phyloP scores from a whole-genome alignment of 1,140 invertebrate species.

The Leptinotarsa texana region DNA sequence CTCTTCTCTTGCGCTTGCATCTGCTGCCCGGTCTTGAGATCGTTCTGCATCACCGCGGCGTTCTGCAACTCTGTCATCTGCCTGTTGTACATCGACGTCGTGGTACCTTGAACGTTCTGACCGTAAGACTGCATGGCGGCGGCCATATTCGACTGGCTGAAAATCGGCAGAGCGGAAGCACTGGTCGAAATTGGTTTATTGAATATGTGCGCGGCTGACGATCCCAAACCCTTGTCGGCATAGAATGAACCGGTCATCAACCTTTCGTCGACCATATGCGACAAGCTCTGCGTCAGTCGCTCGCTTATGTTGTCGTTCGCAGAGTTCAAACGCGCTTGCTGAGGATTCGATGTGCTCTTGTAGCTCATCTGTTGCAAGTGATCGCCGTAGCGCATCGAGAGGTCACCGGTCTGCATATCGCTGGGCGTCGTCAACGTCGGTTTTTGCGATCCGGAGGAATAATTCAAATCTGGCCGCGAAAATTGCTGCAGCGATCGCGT shows the following conservation, averaged over 20 bases:
- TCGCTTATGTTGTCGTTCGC: constrained; percentile 16
- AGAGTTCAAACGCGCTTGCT: constrained; percentile 17
- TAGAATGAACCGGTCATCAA: constrained; percentile 55
- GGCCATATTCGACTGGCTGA: constrained; percentile 48
- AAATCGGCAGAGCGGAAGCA: constrained; percentile 48
- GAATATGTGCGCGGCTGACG: constrained; percentile 57
- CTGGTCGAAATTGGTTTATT: constrained; percentile 58
- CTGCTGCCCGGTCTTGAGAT: constrained; percentile 15
- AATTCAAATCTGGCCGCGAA: constrained; percentile 36
- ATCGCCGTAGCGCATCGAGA: constrained; percentile 33
- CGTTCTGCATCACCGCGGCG: constrained; percentile 19
- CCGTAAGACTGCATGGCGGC: constrained; percentile 38
- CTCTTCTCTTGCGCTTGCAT: constrained; percentile 34
- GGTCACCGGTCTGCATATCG: constrained; percentile 19
- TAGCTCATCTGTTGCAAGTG: constrained; percentile 34
- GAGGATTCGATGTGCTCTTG: constrained; percentile 29
- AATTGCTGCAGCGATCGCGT: constrained; percentile 44
- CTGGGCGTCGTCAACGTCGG: background rate
- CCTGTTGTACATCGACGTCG: constrained; percentile 39
- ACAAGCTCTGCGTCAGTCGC: constrained; percentile 54
- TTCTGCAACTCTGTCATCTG: constrained; percentile 30
- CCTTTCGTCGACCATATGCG: constrained; percentile 65
- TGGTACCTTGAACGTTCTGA: constrained; percentile 33
- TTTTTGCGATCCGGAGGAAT: constrained; percentile 33
- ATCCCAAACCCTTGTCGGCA: constrained; percentile 58